These are phyloP conservation scores for Stomatorhinus ivindoensis DNA, from an alignment of 2,113 vertebrate species.

Conservation along the genomic window DNA sequence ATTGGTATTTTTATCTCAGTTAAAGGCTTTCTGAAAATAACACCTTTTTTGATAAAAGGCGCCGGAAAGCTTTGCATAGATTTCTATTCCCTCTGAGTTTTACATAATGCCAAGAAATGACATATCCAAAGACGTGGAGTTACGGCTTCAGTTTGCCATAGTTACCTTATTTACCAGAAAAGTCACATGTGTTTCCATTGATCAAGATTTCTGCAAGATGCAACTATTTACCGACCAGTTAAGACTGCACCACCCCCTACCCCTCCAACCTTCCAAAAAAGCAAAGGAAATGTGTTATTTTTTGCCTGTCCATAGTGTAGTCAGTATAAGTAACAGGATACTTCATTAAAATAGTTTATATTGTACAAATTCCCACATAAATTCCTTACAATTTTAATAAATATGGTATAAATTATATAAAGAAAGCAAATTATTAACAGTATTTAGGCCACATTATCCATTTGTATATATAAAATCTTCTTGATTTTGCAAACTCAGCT, in stretches of 20 bases:
- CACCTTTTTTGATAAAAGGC: slow-evolving; percentile 30
- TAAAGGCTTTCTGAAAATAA: slow-evolving; percentile 38
- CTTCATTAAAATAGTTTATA: not conserved
- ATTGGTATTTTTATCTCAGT: slow-evolving; percentile 16
- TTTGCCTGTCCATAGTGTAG: not conserved
- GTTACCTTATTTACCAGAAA: not conserved
- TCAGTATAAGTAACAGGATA: not conserved
- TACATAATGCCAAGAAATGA: slow-evolving; percentile 1
- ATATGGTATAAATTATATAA: not conserved
- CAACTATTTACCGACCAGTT: not conserved
- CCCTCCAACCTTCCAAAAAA: not conserved
- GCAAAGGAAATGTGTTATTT: not conserved
- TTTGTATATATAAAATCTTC: not conserved
- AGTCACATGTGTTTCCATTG: not conserved
- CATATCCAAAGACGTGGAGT: not conserved
- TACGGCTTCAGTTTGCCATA: not conserved
- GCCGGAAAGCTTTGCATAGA: slow-evolving; percentile 29
- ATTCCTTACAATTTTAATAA: not conserved
- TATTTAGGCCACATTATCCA: not conserved
- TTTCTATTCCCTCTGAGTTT: slow-evolving; percentile 27
- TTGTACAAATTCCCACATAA: not conserved
- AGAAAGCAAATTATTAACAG: not conserved
- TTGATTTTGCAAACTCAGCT: not conserved
- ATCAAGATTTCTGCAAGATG: not conserved
- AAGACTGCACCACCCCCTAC: not conserved